These are phyloP conservation scores for Drosophila helvetica DNA, from an alignment of 2,888 invertebrate genomes.

Conservation along the genomic window DNA sequence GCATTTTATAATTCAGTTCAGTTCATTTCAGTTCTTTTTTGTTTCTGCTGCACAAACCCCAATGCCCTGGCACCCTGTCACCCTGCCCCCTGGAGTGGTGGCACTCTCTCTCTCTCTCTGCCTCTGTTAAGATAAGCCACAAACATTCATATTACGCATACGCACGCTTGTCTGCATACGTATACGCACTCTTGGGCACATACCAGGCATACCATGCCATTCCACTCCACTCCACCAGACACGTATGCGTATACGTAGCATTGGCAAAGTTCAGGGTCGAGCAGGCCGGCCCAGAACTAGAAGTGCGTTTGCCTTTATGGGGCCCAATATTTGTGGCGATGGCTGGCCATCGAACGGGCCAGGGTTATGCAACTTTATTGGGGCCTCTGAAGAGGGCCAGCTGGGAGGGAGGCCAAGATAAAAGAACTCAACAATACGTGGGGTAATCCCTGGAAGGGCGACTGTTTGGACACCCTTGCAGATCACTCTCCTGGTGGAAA, in stretches of 20 bases:
- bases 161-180: neutral
- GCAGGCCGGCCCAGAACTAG: neutral
- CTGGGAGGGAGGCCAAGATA: no score
- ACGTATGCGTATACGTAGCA: neutral
- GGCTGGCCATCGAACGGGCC: neutral
- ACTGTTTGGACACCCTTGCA: no score
- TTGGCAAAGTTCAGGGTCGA: slow-evolving; percentile 20
- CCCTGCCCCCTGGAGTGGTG: no score
- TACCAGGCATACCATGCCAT: neutral
- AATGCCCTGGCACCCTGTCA: no score
- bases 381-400: neutral
- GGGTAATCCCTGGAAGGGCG: no score
- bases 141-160: slow-evolving; percentile 10
- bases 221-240: neutral
- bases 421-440: no score
- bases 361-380: neutral
- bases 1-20: slow-evolving; percentile 25
- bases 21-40: neutral
- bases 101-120: neutral
- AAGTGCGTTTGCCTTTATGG: slow-evolving; percentile 11
- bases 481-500: no score
- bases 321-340: slow-evolving; percentile 21
- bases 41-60: neutral
- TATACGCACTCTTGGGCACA: neutral
- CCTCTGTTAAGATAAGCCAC: neutral